Base-by-base conservation (phyloP, 2,888 invertebrate species). In the Tyria jacobaeae region DNA sequence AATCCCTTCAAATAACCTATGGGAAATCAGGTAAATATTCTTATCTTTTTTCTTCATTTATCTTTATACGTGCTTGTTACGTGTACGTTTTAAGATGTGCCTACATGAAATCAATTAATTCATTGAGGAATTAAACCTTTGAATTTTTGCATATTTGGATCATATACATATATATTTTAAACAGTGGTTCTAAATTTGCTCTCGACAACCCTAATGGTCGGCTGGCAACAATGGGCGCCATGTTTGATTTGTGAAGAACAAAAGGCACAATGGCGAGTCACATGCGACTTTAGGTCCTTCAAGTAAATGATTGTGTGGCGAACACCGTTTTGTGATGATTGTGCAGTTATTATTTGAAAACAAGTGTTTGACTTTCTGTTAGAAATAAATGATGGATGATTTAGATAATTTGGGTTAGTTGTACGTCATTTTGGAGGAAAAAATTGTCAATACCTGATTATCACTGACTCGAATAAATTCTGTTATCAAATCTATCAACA, bases 201-300 rank as follows among this genome's bases (percentile, higher is more conserved):
- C 25, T 25, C 2, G 55, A 3, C 62, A 66, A 35, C 67, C 67
- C 75, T 73, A 57, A 35, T 34, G 17, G 50, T 35, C 39, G 55
- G 55, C 52, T 74, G 66, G 71, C 66, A 71, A 71, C 62, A 67
- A 66, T 54, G 53, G 70, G 44, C 9, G 71, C 72, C 70, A 68
- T 68, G 66, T 74, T 71, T 65, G 74, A 71, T 71, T 73, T 69
- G 55, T 56, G 55, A 64, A 70, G 75, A 74, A 71, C 75, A 74
- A 70, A 66, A 57, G 60, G 41, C 57, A 64, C 59, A 64, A 61
- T 64, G 21, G 60, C 56, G 35, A 61, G 66, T 63, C 64, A 66
- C 57, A 66, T 57, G 66, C 62, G 59, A 53, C 60, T 61, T 56
- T 57, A 54, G 60, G 47, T 57, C 49, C 54, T 57, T 59, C 54